A percentile compares a stretch with the other conserved stretches of the same genome.
Evolutionary conservation across 2,888 invertebrate species (phyloP).

Genomic region (Meliscaeva auricollis): DNA sequence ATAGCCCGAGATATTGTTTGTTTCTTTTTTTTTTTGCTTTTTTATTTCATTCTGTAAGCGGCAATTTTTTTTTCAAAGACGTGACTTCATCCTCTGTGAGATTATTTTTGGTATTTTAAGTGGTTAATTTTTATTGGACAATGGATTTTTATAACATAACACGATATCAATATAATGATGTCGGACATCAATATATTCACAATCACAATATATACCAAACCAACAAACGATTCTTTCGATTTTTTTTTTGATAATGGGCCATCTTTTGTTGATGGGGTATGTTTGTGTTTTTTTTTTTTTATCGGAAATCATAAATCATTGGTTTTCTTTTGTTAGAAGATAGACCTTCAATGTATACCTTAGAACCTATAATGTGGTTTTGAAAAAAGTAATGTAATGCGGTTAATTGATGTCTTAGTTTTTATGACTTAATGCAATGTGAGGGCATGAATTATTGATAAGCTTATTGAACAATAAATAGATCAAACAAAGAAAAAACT

Average conservation of each 20-base stretch:
- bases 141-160: conserved; percentile 52
- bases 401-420: conserved; percentile 24
- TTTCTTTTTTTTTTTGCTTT: not conserved
- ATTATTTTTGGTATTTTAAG: conserved; percentile 64
- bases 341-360: not conserved
- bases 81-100: conserved; percentile 52
- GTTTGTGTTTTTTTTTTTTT: not conserved
- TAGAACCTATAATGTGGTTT: not conserved
- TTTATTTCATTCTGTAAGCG: conserved; percentile 1
- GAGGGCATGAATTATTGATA: not conserved
- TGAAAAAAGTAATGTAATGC: not conserved
- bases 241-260: conserved; percentile 5
- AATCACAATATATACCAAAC: not conserved
- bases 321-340: not conserved
- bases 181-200: conserved; percentile 3
- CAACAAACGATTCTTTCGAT: not conserved
- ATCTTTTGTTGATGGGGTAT: not conserved
- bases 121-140: conserved; percentile 71
- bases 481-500: no score
- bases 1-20: conserved; percentile 7
- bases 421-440: not conserved
- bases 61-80: conserved; percentile 25
- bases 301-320: conserved; percentile 19
- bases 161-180: conserved; percentile 51
- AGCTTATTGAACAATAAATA: not conserved